Evolutionary conservation across 2,888 invertebrate species (phyloP).

Genomic region (Anarsia innoxiella): DNA sequence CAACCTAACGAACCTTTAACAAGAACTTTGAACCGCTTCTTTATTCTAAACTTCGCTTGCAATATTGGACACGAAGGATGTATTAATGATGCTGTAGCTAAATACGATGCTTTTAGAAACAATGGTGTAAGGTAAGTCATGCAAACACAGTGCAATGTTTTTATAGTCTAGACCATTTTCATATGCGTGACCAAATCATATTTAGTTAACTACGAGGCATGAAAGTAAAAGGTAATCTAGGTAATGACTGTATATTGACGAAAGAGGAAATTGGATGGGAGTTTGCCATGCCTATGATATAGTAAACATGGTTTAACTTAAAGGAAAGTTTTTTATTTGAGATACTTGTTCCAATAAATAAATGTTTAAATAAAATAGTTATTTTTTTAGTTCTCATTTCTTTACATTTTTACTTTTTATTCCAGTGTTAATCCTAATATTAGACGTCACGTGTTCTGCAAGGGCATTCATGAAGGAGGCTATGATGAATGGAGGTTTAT

Average conservation of each 20-base stretch:
- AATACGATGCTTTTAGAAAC: slow-evolving; percentile 33
- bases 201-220: no score
- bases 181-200: slow-evolving; percentile 33
- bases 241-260: slow-evolving; percentile 30
- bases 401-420: slow-evolving; percentile 7
- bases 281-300: no score
- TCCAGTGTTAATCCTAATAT: slow-evolving; percentile 76
- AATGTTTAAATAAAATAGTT: no score
- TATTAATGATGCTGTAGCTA: slow-evolving; percentile 36
- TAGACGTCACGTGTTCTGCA: slow-evolving; percentile 77
- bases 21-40: slow-evolving; percentile 52
- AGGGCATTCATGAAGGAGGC: slow-evolving; percentile 75
- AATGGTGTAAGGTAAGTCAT: slow-evolving; percentile 34
- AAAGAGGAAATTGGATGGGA: slow-evolving; percentile 37
- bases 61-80: slow-evolving; percentile 76
- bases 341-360: no score
- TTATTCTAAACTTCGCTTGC: slow-evolving; percentile 78
- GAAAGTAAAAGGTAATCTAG: slow-evolving; percentile 31
- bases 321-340: no score
- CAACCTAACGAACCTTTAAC: slow-evolving; percentile 33
- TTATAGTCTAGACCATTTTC: no score
- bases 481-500: slow-evolving; percentile 77
- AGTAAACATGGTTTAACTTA: no score
- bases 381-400: no score
- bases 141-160: no score